Percentiles rank a stretch among this genome's conserved stretches.
These are phyloP conservation scores for Agrilus cyanescens DNA, from an alignment of 2,888 invertebrate species.

Conservation along the genomic window DNA sequence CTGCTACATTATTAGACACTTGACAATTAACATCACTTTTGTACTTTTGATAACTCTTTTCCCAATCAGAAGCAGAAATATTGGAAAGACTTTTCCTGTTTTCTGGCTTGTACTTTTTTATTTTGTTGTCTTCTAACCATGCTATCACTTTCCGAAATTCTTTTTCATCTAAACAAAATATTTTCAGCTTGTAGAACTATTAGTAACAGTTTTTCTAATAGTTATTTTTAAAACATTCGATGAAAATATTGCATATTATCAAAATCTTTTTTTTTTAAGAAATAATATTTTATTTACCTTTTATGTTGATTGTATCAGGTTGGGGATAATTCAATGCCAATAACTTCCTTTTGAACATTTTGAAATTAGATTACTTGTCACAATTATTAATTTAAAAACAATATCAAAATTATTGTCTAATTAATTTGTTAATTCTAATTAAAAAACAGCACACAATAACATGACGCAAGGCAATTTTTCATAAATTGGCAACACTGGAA, in stretches of 20 bases:
- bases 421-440: too few species aligned
- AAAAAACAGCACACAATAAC: too few species aligned
- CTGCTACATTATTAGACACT: constrained; percentile 39
- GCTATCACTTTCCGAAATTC: constrained; percentile 69
- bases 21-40: constrained; percentile 68
- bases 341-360: constrained; percentile 68
- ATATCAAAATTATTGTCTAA: too few species aligned
- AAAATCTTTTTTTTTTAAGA: background rate
- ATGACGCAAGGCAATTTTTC: too few species aligned
- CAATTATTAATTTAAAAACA: too few species aligned
- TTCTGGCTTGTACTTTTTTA: constrained; percentile 76
- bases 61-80: constrained; percentile 56
- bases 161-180: constrained; percentile 53
- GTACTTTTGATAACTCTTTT: constrained; percentile 57
- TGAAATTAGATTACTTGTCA: constrained; percentile 19
- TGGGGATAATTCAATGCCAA: constrained; percentile 67
- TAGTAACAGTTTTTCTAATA: too few species aligned
- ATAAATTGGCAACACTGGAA: too few species aligned
- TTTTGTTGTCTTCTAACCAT: constrained; percentile 92
- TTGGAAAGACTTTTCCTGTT: constrained; percentile 64
- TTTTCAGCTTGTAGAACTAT: background rate
- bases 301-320: constrained; percentile 55
- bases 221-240: too few species aligned
- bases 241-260: too few species aligned
- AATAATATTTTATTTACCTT: constrained; percentile 42